Percentiles rank a stretch among this genome's conserved stretches.
These are phyloP conservation scores for Prinia subflava DNA, from an alignment of 2,113 vertebrate genomes.

Conservation along the genomic window DNA sequence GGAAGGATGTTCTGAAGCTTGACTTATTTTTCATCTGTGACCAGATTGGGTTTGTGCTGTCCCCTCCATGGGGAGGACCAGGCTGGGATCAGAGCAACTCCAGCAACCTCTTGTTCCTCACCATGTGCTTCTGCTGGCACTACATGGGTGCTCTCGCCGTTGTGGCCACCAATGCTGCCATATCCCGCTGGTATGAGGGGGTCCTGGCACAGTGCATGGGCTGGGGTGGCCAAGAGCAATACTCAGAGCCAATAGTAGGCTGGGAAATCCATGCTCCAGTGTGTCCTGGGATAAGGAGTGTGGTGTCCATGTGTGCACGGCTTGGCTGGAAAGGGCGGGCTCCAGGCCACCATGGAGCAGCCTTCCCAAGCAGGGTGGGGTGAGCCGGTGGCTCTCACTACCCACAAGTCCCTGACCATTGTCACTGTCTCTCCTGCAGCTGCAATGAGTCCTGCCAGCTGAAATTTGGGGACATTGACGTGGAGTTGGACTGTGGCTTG, in stretches of 20 bases:
- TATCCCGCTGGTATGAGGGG: slow-evolving; percentile 76
- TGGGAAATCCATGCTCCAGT: background rate
- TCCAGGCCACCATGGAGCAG: fast-evolving
- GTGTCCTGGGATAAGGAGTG: fast-evolving
- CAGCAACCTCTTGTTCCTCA: slow-evolving; percentile 79
- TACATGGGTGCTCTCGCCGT: slow-evolving; percentile 63
- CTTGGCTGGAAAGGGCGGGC: background rate
- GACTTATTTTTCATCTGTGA: background rate
- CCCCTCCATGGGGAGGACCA: slow-evolving; percentile 71
- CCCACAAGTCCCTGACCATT: background rate
- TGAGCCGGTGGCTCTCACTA: background rate
- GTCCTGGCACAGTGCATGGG: fast-evolving
- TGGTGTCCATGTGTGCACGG: fast-evolving
- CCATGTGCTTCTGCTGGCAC: slow-evolving; percentile 92
- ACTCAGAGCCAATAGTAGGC: fast-evolving
- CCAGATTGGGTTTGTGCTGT: slow-evolving; percentile 87
- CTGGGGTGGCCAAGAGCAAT: background rate
- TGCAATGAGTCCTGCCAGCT: slow-evolving; percentile 42
- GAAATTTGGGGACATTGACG: background rate
- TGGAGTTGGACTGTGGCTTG: slow-evolving; percentile 52
- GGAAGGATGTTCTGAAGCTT: background rate
- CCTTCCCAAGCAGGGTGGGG: background rate
- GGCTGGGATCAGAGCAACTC: slow-evolving; percentile 71
- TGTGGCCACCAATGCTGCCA: slow-evolving; percentile 48
- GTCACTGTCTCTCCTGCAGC: background rate